Base-by-base conservation (phyloP, 2,113 vertebrate genomes). In the Semnornis frantzii region DNA sequence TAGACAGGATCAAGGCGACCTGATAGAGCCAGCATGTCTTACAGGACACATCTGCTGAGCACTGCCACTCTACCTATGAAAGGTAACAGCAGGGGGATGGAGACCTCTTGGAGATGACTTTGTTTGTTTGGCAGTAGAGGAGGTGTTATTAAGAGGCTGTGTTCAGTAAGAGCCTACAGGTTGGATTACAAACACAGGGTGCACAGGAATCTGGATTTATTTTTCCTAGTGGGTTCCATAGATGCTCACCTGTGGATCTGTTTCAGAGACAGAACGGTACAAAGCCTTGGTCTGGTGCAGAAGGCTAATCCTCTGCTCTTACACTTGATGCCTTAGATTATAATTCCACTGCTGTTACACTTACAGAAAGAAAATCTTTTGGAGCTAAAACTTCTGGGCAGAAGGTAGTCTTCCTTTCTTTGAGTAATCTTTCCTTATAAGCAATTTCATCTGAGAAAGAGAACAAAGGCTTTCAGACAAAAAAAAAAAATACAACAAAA, bases 401-500 rank as follows among this genome's bases (percentile, higher is more conserved):
- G 59, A 76, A 20, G 15, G 3, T 80, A 20, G 76, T 82, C 62
- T 87, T 50, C 79, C 52, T 91, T 81, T 81, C 70, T 78, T 68
- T 34, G 14, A 9, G 16, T 72, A 69, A 54, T 69, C 63, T 78
- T 89, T 48, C 28, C 28, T 72, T 65, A 82, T 59, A 85, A 95
- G 85, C 85, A 85, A 23, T 64, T 78, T 52, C 31, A 34, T 87
- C 73, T 91, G 48, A 50, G 64, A 78, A 78, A 75, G 48, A 95
- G 85, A 94, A 94, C 90, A 95, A 93, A 91, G 68, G 25, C 55
- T 95, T 93, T 90, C 75, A 73, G 71, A n/a, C 58, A 77, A 37
- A 55, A 64, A 48, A 48, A 48, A 48, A 46, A 8, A 44, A 44
- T 15, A 44, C 42, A 44, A 33, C 60, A 80, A n/a, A 48, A 59